Evolutionary conservation across 2,888 invertebrate species (phyloP), one percentile per base, ranked within the genome.

Genomic region (Cantharis nigra): DNA sequence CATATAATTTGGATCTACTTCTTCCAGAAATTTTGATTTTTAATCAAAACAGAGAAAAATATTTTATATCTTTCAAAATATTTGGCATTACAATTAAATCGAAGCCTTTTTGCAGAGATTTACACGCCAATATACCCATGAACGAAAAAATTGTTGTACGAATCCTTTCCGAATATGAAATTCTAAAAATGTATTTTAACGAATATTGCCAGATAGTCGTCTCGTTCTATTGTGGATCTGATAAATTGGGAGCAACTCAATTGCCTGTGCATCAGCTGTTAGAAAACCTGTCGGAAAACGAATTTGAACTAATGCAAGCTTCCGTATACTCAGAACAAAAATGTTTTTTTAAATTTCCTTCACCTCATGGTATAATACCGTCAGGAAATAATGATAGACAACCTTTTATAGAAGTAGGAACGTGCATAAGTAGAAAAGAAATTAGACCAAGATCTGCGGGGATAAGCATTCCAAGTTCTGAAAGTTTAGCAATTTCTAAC

Each of bases 1-100:
- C 91, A 0, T 89, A 90, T 75, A 92, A 93, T 84, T 83, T 93
- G 62, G 91, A 92, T 80, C 80, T 90, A 82, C 85, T 93, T 2
- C 81, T 89, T 3, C 87, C 88, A 13, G 86, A 87, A 81, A 83
- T 84, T 7, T 70, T 87, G 16, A 87, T 88, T 2, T 87, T 88
- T 72, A 83, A 83, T 18, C 82, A 83, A 69, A 84, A 79, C 18
- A 82, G 82, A 16, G 85, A 85, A 71, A 85, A 85, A 70, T 88
- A 85, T 72, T 86, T 82, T 76, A 81, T 89, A 64, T 81, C 84
- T 0, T 85, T 89, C 63, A 84, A 83, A 70, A 83, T 88, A 13
- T 86, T 89, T 70, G 88, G 87, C 0, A 85, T 88, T 16, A 84
- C 83, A 0, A 85, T 89, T 3, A 87, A 86, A 79, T 87, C 88